phyloP scores from a whole-genome alignment of 2,113 vertebrate species.

The Strigops habroptila region DNA sequence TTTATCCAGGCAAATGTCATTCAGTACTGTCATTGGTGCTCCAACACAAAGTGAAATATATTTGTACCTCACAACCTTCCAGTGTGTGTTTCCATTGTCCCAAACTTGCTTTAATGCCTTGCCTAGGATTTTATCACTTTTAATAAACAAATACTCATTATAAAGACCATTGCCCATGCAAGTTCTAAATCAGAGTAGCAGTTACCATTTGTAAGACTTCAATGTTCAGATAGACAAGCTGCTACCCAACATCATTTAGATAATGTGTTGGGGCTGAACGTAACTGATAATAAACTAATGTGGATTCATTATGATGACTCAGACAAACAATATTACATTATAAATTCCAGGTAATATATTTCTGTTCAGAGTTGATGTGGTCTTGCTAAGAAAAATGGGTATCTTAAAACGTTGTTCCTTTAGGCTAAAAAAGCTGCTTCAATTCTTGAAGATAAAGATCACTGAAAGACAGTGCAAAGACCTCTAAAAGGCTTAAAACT shows the following conservation, averaged over 20 bases:
- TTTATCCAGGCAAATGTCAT: neutral
- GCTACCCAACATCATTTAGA: neutral
- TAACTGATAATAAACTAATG: conserved; percentile 11
- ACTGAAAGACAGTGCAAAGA: neutral
- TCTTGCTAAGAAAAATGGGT: neutral
- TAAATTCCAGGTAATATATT: conserved; percentile 1
- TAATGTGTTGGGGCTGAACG: neutral
- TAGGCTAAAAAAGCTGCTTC: neutral
- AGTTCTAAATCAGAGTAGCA: neutral
- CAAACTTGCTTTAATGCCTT: neutral
- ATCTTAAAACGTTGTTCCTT: neutral
- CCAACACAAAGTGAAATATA: neutral
- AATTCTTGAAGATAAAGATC: neutral
- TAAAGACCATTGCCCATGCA: neutral
- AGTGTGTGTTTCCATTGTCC: neutral
- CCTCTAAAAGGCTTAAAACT: neutral
- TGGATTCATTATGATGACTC: neutral
- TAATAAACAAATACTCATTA: neutral
- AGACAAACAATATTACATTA: conserved; percentile 7
- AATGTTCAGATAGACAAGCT: neutral
- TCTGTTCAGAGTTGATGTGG: neutral
- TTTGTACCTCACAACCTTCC: neutral
- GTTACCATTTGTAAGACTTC: neutral
- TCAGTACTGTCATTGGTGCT: neutral
- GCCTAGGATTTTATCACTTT: neutral